Percentiles rank a stretch among this genome's conserved stretches.
These are phyloP conservation scores for Carposina sasakii DNA, from an alignment of 1,140 invertebrate genomes.

Conservation along the genomic window DNA sequence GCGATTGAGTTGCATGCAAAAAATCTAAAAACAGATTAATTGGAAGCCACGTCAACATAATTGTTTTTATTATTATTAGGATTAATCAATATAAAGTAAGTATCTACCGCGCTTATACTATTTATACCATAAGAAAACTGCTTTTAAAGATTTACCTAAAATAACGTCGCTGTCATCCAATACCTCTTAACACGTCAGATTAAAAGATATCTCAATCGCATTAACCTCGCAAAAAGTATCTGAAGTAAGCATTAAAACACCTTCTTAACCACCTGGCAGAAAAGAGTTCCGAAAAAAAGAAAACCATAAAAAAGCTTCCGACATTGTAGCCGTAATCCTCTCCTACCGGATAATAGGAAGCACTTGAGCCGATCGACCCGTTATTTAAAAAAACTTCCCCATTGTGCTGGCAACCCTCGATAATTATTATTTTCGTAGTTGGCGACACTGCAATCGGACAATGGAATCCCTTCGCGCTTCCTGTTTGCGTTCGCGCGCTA, in stretches of 20 bases:
- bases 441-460: conserved; percentile 62
- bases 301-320: conserved; percentile 39
- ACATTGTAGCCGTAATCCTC: conserved; percentile 60
- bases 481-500: conserved; percentile 69
- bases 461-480: conserved; percentile 60
- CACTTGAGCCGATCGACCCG: conserved; percentile 65
- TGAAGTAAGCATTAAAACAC: conserved; percentile 60
- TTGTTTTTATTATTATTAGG: too few relatives aligned
- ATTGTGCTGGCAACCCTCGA: conserved; percentile 58
- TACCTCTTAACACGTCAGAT: too few relatives aligned
- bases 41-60: conserved; percentile 46
- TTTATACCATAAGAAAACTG: too few relatives aligned
- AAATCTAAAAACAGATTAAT: too few relatives aligned
- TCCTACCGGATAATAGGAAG: conserved; percentile 58
- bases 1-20: too few relatives aligned
- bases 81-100: too few relatives aligned
- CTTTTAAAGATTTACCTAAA: too few relatives aligned
- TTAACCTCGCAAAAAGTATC: conserved; percentile 43
- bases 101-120: too few relatives aligned
- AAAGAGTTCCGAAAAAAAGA: conserved; percentile 30
- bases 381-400: conserved; percentile 53
- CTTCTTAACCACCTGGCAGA: conserved; percentile 49
- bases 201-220: conserved; percentile 39
- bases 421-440: conserved; percentile 72
- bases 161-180: too few relatives aligned